Evolutionary conservation across 2,797 vertebrate species (phyloP), one percentile per base, ranked within the genome.

Genomic region (Sebastes nivosus): DNA sequence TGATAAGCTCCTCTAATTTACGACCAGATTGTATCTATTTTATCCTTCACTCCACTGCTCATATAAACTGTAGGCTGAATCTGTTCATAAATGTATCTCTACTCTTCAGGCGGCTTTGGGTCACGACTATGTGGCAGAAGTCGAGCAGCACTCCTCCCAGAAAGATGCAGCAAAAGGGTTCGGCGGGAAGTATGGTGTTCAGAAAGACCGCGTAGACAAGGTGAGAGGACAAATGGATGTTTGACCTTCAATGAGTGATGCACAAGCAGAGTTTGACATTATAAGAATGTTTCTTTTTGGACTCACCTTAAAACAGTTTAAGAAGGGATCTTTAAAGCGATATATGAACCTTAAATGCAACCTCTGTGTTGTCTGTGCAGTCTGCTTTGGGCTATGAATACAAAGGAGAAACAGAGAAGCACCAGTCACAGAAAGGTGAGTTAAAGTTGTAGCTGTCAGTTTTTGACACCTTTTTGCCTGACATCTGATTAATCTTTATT

Each of bases 361-460:
- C 24, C 20, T 30, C 1, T 77, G n/a, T 77, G 63, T 88, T 67
- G 2, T 71, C 36, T 85, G 6, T 38, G 9, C 91, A 99, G 99
- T 98, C 98, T 24, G 99, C 98, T 0, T 52, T 99, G 90, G 96
- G 97, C 67, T 99, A 97, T 86, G 97, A 97, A 24, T 99, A 99
- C 94, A 99, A 99, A 91, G 97, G 50, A 7, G 94, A 97, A 87
- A 94, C 95, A 0, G 97, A 98, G 92, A 98, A 97, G 79, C 97
- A 98, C 0, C 93, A 97, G 83, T 98, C 97, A 10, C 97, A 98
- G 88, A 96, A 83, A 95, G 97, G 97, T 96, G 18, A 76, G 38
- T 32, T 52, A 8, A 24, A 3, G 24, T 11, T 3, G 3, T 5
- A 6, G 29, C 22, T 22, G 3, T 69, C n/a, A 6, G 2, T 5